These are phyloP conservation scores for Polydrusus cervinus DNA, from an alignment of 2,888 invertebrate species.

Conservation along the genomic window DNA sequence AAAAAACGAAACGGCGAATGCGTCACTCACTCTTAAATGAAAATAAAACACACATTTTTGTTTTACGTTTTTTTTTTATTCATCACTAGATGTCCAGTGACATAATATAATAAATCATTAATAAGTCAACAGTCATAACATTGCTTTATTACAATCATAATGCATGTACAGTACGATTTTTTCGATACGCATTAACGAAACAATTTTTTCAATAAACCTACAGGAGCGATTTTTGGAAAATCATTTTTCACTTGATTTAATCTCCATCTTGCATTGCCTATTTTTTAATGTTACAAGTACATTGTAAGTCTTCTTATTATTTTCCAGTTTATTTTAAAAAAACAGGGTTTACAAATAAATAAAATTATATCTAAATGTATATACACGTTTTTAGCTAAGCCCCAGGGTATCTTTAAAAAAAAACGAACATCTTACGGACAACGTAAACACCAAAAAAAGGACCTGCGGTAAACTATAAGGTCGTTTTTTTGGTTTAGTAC, in stretches of 20 bases:
- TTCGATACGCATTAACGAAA: conserved; percentile 35
- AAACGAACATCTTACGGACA: conserved; percentile 52
- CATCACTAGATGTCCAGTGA: conserved; percentile 37
- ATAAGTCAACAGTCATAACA: conserved; percentile 45
- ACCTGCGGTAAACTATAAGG: conserved; percentile 2
- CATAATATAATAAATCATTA: conserved; percentile 46
- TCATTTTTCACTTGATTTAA: conserved; percentile 14
- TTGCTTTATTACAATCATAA: conserved; percentile 28
- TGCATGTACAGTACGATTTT: conserved; percentile 34
- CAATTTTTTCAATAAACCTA: conserved; percentile 43
- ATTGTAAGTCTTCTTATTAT: conserved; percentile 38
- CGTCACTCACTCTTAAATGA: no score
- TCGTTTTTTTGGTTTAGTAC: conserved; percentile 39
- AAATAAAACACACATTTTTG: conserved; percentile 18
- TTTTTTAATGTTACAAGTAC: conserved; percentile 33
- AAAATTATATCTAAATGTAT: conserved; percentile 63
- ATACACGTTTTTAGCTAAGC: conserved; percentile 60
- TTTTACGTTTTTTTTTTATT: conserved; percentile 39
- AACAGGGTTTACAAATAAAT: conserved; percentile 59
- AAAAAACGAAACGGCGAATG: no score
- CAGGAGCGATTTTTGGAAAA: conserved; percentile 35
- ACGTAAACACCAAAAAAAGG: conserved; percentile 31
- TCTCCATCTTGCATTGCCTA: conserved; percentile 44
- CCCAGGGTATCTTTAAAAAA: conserved; percentile 42
- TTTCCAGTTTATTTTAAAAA: conserved; percentile 43